Evolutionary conservation across 1,140 invertebrate genomes (phyloP), one percentile per base, ranked within the genome.

Genomic region (Babylonia areolata): DNA sequence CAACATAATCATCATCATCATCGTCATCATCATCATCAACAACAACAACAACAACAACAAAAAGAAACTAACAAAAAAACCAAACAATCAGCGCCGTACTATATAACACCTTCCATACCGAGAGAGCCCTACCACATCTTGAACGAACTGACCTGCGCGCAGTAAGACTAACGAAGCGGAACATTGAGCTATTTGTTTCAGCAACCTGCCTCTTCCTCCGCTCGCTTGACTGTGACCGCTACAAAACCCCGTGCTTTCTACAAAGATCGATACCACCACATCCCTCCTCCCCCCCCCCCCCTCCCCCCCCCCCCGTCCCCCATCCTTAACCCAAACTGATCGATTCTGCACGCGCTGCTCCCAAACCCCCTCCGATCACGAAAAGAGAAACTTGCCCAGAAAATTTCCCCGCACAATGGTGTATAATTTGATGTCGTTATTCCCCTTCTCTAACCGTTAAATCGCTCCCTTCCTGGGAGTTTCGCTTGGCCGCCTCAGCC

Each of bases 381-480:
- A 77, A 77, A 77, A 40, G 75, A 77, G 75, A 77, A 77, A 28
- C 75, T 77, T 40, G 75, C 75, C 75, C 75, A 77, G 75, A 77
- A 77, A 77, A 77, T 77, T 77, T 23, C 6, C 39, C 75, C 75
- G 12, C 58, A 77, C 75, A 77, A 77, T 77, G 28, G 15, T 28
- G 33, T 23, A 40, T 77, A 77, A 77, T 77, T 77, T 77, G 75
- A 35, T 15, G 75, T 28, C 40, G 15, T 77, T 77, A 77, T 39
- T 77, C 40, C 37, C 37, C 35, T 17, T 37, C 39, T 37, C 23
- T 37, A 77, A 37, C 75, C 75, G 75, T 77, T 77, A 77, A 77
- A 77, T 77, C 75, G 75, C 39, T 40, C 75, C 40, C 75, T 77
- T 77, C 75, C 75, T 77, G 75, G n/a, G n/a, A 35, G 75, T 77